Evolutionary conservation across 2,888 invertebrate genomes (phyloP), one percentile per base, ranked within the genome.

Genomic region (Papilio protenor): DNA sequence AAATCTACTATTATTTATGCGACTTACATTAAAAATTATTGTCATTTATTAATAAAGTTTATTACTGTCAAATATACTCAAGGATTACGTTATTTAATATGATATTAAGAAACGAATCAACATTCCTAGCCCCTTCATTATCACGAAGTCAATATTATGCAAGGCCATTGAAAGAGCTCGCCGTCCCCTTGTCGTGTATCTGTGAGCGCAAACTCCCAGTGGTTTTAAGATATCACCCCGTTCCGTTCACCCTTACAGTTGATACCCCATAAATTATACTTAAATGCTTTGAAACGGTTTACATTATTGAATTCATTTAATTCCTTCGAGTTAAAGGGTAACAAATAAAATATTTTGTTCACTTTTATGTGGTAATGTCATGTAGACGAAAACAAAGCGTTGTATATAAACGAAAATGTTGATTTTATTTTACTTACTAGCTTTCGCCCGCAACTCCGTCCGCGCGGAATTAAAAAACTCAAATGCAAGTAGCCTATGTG

Each of bases 211-310:
- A 23, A 45, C 45, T n/a, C 66, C 45, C 45, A 45, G 66, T 45
- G 66, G 66, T 45, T 69, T 45, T 69, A 45, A 69, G 66, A 69
- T 40, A 40, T 40, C 45, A 69, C 12, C 66, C 66, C 66, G 5
- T 52, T 52, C 14, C 61, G 4, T 52, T 73, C 23, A 73, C 73
- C 73, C 59, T 59, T 59, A 40, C 18, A 59, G 59, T 73, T 73
- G 21, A 73, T 73, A 73, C 73, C 73, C 45, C 73, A 45, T 73
- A 73, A 73, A 73, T 73, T 73, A 45, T n/a, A n/a, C 40, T 45
- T 21, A 33, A 57, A 57, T 45, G 57, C 57, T 45, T 59, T 33
- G n/a, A 55, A 73, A 59, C 55, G 73, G 57, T 45, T 59, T 73
- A 73, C 59, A 72, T 55, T 72, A 72, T 72, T 55, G 52, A 72